Conservation (phyloP, 1,140 invertebrate genomes). For the Protaetia brevitarsis region DNA sequence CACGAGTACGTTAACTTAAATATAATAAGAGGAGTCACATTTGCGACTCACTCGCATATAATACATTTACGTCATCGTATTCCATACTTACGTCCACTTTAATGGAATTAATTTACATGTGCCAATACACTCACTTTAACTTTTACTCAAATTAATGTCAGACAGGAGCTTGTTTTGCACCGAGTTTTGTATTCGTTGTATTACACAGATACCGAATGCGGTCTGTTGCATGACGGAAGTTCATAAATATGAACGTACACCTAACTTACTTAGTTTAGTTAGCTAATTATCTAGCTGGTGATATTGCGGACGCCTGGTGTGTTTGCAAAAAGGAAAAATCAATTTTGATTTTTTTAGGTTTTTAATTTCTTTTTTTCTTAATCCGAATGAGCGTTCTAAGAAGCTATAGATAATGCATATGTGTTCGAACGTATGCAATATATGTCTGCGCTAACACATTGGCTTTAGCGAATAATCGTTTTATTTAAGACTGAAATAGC, state of each 20-base stretch:
- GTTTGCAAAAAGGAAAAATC: no score
- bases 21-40: neutral
- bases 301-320: no score
- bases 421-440: no score
- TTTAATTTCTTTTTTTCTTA: no score
- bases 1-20: neutral
- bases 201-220: neutral
- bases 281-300: no score
- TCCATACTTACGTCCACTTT: neutral
- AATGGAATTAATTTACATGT: neutral
- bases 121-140: neutral
- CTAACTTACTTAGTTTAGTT: no score
- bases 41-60: neutral
- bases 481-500: no score
- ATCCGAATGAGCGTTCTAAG: no score
- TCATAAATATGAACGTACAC: neutral
- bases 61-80: neutral
- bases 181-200: neutral
- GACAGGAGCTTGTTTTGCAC: neutral
- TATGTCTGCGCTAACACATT: no score
- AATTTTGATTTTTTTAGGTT: no score
- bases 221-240: neutral
- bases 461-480: no score
- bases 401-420: no score
- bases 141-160: neutral